Conservation (phyloP, 2,113 vertebrate species). For the Seriola quinqueradiata region DNA sequence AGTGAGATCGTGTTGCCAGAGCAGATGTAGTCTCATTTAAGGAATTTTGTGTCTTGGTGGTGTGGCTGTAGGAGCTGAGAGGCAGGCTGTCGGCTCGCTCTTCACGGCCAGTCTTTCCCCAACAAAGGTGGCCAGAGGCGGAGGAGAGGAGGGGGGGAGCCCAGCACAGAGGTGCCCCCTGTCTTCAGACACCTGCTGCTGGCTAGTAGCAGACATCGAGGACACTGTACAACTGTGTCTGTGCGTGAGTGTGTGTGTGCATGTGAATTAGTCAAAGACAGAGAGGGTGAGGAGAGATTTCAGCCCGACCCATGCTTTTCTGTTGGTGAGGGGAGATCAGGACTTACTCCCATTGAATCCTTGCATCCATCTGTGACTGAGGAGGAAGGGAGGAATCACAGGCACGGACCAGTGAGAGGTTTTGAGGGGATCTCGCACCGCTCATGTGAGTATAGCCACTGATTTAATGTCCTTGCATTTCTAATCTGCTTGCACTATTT, state of each 20-base stretch:
- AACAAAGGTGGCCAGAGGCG: slow-evolving; percentile 73
- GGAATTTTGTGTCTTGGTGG: slow-evolving; percentile 65
- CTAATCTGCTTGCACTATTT: background rate
- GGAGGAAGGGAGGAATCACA: slow-evolving; percentile 45
- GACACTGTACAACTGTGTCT: slow-evolving; percentile 74
- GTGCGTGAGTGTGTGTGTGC: slow-evolving; percentile 48
- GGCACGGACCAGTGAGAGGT: slow-evolving; percentile 21
- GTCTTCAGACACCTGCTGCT: slow-evolving; percentile 83
- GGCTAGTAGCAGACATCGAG: slow-evolving; percentile 64
- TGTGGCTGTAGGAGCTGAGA: slow-evolving; percentile 52
- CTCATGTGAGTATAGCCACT: slow-evolving; percentile 75
- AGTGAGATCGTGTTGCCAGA: slow-evolving; percentile 54
- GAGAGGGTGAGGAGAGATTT: slow-evolving; percentile 47
- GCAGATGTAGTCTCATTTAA: slow-evolving; percentile 71
- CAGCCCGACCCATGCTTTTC: slow-evolving; percentile 47
- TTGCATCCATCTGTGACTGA: slow-evolving; percentile 58
- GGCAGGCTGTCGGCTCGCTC: slow-evolving; percentile 55
- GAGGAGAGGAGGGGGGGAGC: slow-evolving; percentile 53
- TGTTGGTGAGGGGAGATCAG: slow-evolving; percentile 40
- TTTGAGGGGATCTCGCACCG: slow-evolving; percentile 36
- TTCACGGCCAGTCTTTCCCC: slow-evolving; percentile 65
- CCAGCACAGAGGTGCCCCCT: slow-evolving; percentile 77
- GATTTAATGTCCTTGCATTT: slow-evolving; percentile 8
- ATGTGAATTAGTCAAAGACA: slow-evolving; percentile 52
- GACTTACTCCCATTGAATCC: slow-evolving; percentile 18